These are phyloP conservation scores for Sericinus montela DNA, from an alignment of 2,888 invertebrate species.

Conservation along the genomic window DNA sequence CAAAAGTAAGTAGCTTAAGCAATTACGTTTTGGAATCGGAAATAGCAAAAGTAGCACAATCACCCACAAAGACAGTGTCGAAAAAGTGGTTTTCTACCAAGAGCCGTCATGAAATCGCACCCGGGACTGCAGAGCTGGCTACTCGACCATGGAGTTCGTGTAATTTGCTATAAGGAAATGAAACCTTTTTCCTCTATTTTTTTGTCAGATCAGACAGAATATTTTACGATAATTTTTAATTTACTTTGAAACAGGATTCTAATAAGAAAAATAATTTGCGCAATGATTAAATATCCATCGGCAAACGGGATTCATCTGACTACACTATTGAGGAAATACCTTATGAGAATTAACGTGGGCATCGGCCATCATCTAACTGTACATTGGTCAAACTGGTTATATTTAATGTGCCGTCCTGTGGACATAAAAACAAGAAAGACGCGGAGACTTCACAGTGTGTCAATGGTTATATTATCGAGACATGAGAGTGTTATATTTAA, in stretches of 20 bases:
- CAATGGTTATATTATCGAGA: constrained; percentile 1
- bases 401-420: constrained; percentile 14
- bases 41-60: too few relatives aligned
- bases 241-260: background rate
- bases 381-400: constrained; percentile 34
- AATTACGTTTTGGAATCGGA: too few relatives aligned
- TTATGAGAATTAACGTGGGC: constrained; percentile 14
- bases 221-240: too few relatives aligned
- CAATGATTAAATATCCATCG: background rate
- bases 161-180: too few relatives aligned
- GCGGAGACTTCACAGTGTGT: constrained; percentile 16
- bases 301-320: constrained; percentile 3
- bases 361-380: constrained; percentile 36
- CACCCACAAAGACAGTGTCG: too few relatives aligned
- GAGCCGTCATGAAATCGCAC: too few relatives aligned
- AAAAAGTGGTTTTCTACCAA: too few relatives aligned
- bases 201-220: too few relatives aligned
- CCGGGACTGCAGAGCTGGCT: too few relatives aligned
- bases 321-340: background rate
- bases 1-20: too few relatives aligned
- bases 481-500: background rate
- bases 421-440: constrained; percentile 5
- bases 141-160: too few relatives aligned
- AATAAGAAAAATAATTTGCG: background rate
- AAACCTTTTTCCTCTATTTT: too few relatives aligned